Base-by-base conservation (phyloP, 2,113 vertebrate species). In the Oenanthe melanoleuca region DNA sequence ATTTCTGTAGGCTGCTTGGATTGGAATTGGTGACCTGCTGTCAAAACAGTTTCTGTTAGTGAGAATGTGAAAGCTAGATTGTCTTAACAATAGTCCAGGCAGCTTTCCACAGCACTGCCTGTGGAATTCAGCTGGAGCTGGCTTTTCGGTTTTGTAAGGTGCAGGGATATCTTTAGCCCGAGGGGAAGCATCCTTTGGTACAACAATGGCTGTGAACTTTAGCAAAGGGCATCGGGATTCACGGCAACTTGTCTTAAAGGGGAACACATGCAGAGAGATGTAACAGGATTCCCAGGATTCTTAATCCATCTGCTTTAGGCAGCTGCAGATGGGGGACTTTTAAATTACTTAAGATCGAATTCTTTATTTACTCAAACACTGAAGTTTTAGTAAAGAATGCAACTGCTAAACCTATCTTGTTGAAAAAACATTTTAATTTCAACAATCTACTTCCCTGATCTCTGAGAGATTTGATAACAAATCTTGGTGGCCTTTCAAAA, bases 351-450 rank as follows among this genome's bases (percentile, higher is more conserved):
- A 15, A 77, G 9, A 63, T 86, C 0, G 0, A 53, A 57, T 79
- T 93, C 49, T 37, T 90, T 82, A 78, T 90, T 93, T 73, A 63
- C 75, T 70, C 59, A 66, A 33, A 45, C 64, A 12, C 17, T 4
- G 23, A 40, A 44, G 19, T 88, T 90, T 93, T 73, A 77, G 66
- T 71, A 70, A 93, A 88, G 79, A 93, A 95, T 77, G 50, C 67
- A 88, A 77, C 60, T 73, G 63, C 63, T 90, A 77, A 90, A 3
- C 60, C 8, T 37, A 61, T 73, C 47, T 79, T 6, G 23, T 75
- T 53, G 67, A 86, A 69, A 77, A 79, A 69, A 69, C 14, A 47
- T 49, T 44, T 50, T 61, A 11, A 64, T 89, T 71, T 85, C 52
- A 86, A 94, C 67, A 65, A 19, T 31, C 49, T 70, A 8, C 59